Evolutionary conservation across 1,140 invertebrate genomes (phyloP).

Genomic region (Bombus impatiens): DNA sequence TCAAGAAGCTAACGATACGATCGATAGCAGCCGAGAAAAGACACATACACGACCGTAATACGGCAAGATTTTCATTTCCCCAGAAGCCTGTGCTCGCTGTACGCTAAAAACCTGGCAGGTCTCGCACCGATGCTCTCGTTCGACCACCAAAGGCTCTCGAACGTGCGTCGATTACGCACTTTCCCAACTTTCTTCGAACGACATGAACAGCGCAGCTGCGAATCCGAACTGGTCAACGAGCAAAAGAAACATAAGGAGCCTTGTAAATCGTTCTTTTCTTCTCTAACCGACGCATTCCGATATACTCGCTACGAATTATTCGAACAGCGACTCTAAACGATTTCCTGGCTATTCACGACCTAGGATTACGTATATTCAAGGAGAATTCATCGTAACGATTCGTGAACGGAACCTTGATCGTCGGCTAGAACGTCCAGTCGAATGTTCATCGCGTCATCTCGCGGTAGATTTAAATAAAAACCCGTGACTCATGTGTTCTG

Average conservation of each 20-base stretch:
- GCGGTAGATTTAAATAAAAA: not conserved
- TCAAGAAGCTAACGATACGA: not conserved
- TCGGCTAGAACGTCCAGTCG: not conserved
- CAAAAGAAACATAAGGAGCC: not conserved
- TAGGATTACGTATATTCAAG: not conserved
- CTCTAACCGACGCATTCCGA: not conserved
- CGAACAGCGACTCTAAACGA: not conserved
- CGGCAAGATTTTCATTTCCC: conserved; percentile 1
- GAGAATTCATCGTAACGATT: not conserved
- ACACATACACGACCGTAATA: not conserved
- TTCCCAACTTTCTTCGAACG: conserved; percentile 59
- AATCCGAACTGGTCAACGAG: not conserved
- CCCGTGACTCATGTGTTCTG: conserved; percentile 15
- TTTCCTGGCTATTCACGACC: not conserved
- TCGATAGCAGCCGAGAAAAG: not conserved
- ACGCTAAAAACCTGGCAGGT: not conserved
- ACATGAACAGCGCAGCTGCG: conserved; percentile 2
- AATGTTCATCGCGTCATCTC: conserved; percentile 11
- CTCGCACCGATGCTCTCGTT: conserved; percentile 28
- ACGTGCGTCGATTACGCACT: conserved; percentile 51
- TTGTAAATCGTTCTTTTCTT: too few relatives aligned
- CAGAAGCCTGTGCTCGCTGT: not conserved
- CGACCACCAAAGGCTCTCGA: conserved; percentile 39
- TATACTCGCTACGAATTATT: too few relatives aligned
- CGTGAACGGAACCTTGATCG: not conserved